phyloP scores from a whole-genome alignment of 2,797 vertebrate genomes.

The Cyprinodon diabolis region DNA sequence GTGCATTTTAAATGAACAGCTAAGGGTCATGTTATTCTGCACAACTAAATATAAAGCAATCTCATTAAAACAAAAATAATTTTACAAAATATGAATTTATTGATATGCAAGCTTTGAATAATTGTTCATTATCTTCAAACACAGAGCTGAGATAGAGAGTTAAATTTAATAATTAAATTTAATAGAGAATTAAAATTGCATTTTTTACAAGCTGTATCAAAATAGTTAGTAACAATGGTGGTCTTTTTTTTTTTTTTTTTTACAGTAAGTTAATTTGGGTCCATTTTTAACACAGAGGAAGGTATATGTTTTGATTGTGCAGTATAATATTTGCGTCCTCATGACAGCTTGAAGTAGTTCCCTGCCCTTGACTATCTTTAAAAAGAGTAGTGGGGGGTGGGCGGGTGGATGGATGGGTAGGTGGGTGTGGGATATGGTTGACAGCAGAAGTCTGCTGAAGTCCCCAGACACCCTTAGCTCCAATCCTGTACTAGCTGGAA shows the following conservation, averaged over 20 bases:
- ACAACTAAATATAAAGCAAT: constrained; percentile 20
- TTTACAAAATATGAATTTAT: neutral
- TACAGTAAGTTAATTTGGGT: neutral
- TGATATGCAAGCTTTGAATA: neutral
- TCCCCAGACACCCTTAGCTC: constrained; percentile 83
- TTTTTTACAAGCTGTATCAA: neutral
- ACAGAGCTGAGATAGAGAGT: neutral
- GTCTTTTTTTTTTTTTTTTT: neutral
- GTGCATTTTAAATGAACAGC: constrained; percentile 52
- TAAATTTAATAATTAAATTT: no score
- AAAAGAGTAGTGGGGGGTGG: constrained; percentile 72
- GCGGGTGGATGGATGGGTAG: neutral
- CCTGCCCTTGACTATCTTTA: constrained; percentile 89
- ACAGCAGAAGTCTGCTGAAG: constrained; percentile 81
- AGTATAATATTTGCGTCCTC: constrained; percentile 31
- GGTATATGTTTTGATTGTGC: neutral
- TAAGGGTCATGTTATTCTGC: constrained; percentile 36
- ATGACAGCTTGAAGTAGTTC: constrained; percentile 45
- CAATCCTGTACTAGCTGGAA: constrained; percentile 76
- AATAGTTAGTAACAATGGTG: neutral
- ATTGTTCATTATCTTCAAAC: neutral
- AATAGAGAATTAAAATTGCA: neutral
- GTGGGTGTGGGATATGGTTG: constrained; percentile 24
- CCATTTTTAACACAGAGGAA: neutral
- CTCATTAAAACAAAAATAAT: neutral